These are phyloP conservation scores for Boloria selene DNA, from an alignment of 2,888 invertebrate species.

Conservation along the genomic window DNA sequence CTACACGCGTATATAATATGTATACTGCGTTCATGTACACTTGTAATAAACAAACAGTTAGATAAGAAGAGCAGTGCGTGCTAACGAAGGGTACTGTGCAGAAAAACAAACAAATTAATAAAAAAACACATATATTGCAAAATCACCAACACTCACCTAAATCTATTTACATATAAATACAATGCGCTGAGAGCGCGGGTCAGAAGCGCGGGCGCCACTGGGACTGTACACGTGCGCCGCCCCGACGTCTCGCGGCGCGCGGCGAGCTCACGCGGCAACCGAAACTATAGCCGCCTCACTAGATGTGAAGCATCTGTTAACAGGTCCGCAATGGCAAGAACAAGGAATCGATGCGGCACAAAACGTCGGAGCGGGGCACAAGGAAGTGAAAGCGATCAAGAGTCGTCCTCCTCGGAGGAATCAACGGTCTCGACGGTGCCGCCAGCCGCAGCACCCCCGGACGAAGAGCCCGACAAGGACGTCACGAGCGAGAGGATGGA, in stretches of 20 bases:
- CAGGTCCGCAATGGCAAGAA: conserved; percentile 17
- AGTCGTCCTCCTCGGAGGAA: conserved; percentile 74
- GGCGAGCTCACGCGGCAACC: conserved; percentile 16
- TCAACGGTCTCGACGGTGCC: conserved; percentile 73
- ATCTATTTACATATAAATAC: conserved; percentile 81
- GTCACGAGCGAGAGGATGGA: conserved; percentile 75
- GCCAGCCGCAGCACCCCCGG: conserved; percentile 64
- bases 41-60: conserved; percentile 3
- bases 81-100: conserved; percentile 50
- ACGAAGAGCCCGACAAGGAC: conserved; percentile 73
- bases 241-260: conserved; percentile 26
- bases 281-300: not conserved
- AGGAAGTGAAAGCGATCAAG: conserved; percentile 50
- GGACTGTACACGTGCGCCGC: conserved; percentile 64
- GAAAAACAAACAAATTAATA: conserved; percentile 61
- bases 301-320: conserved; percentile 1
- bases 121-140: conserved; percentile 63
- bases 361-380: conserved; percentile 34
- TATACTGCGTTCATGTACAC: not conserved
- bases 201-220: conserved; percentile 45
- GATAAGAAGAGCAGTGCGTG: conserved; percentile 20
- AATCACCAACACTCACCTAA: conserved; percentile 73
- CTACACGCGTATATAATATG: not conserved
- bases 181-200: conserved; percentile 44
- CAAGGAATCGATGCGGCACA: conserved; percentile 29